These are phyloP conservation scores for Microtus oregoni DNA, from an alignment of 2,113 vertebrate genomes.

Conservation along the genomic window DNA sequence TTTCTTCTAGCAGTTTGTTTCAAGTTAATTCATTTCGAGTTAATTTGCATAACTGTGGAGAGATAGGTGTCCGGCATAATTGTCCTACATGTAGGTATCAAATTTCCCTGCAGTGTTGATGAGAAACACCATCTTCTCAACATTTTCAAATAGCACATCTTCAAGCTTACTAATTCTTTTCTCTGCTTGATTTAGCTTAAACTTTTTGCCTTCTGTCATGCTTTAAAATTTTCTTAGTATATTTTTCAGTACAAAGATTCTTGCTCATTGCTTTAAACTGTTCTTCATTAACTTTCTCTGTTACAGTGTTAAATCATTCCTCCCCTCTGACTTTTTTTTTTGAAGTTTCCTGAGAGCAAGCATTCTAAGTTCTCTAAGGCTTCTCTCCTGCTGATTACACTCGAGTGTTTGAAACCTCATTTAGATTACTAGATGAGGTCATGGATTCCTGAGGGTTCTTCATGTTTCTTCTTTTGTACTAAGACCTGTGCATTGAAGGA, in stretches of 20 bases:
- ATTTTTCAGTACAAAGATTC: slow-evolving; percentile 6
- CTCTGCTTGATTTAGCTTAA: not conserved
- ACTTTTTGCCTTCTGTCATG: not conserved
- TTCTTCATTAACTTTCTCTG: not conserved
- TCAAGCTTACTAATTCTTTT: not conserved
- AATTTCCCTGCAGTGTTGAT: not conserved
- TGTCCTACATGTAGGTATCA: not conserved
- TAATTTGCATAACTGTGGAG: not conserved
- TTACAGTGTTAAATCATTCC: not conserved
- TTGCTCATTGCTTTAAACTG: not conserved
- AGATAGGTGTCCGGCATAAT: not conserved
- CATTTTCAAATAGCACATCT: not conserved
- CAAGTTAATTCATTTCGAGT: not conserved
- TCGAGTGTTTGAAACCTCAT: not conserved
- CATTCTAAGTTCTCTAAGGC: not conserved
- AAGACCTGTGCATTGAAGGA: not conserved
- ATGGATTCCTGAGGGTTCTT: not conserved
- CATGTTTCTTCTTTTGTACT: not conserved
- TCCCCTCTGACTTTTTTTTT: not conserved
- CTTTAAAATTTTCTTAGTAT: not conserved
- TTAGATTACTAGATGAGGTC: not conserved
- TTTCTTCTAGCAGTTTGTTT: not conserved
- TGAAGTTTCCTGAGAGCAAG: not conserved
- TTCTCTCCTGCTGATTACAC: not conserved
- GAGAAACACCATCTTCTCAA: not conserved